Evolutionary conservation across 1,140 invertebrate species (phyloP).

Genomic region (Drosophila ananassae): DNA sequence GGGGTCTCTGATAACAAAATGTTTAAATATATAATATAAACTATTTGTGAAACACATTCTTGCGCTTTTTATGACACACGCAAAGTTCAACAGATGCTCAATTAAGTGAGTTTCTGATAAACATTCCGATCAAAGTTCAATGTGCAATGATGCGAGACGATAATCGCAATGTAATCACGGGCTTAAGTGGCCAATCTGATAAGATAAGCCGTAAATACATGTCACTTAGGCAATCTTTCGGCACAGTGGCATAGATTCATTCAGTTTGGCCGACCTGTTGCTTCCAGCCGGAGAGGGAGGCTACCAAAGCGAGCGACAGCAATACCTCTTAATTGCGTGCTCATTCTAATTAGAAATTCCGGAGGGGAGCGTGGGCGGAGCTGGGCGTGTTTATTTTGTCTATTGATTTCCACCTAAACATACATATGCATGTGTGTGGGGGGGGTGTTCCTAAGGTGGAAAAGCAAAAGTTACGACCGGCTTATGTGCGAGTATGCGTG

Average conservation of each 20-base stretch:
- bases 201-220: conserved; percentile 41
- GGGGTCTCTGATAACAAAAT: no score
- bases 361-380: background rate
- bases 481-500: background rate
- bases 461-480: conserved; percentile 43
- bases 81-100: background rate
- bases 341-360: conserved; percentile 27
- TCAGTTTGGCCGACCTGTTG: conserved; percentile 24
- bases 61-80: background rate
- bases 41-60: background rate
- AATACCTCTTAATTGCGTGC: conserved; percentile 12
- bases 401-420: conserved; percentile 25
- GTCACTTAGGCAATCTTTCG: background rate
- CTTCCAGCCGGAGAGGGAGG: background rate
- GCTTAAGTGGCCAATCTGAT: conserved; percentile 41
- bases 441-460: background rate
- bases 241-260: conserved; percentile 1
- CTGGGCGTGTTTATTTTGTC: background rate
- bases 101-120: background rate
- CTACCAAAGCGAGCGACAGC: background rate
- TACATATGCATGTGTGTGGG: background rate
- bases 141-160: conserved; percentile 34
- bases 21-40: no score
- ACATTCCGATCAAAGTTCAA: conserved; percentile 13
- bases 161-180: conserved; percentile 34